phyloP scores from a whole-genome alignment of 2,797 vertebrate genomes.

The Limnodromus scolopaceus region DNA sequence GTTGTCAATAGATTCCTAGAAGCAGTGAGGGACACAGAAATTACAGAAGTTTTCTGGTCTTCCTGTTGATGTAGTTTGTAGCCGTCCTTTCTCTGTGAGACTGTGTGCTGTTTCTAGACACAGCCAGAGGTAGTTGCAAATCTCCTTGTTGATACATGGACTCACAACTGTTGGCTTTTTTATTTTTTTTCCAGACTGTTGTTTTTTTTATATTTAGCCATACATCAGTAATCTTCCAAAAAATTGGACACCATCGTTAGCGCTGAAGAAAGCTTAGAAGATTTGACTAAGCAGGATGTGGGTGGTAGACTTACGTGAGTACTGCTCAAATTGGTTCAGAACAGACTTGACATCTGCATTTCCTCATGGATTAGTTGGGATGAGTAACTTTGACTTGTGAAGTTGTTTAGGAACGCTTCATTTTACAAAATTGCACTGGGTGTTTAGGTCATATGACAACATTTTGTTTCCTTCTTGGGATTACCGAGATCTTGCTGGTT shows the following conservation, averaged over 20 bases:
- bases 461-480: neutral
- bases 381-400: neutral
- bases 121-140: neutral
- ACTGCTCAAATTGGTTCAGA: neutral
- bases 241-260: neutral
- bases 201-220: neutral
- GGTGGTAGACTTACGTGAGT: neutral
- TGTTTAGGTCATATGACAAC: neutral
- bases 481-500: neutral
- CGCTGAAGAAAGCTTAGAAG: neutral
- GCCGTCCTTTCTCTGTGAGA: neutral
- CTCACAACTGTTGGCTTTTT: neutral
- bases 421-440: neutral
- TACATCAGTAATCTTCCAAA: neutral
- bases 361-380: neutral
- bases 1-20: neutral
- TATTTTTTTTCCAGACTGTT: neutral
- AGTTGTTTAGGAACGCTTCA: neutral
- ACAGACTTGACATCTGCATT: slow-evolving; percentile 5
- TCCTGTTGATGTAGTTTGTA: neutral
- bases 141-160: neutral
- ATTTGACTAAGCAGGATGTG: slow-evolving; percentile 23
- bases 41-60: neutral
- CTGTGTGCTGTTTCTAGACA: neutral
- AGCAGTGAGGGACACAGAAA: neutral